These are phyloP conservation scores for Amblyraja radiata DNA, from an alignment of 2,797 vertebrate genomes.

Conservation along the genomic window DNA sequence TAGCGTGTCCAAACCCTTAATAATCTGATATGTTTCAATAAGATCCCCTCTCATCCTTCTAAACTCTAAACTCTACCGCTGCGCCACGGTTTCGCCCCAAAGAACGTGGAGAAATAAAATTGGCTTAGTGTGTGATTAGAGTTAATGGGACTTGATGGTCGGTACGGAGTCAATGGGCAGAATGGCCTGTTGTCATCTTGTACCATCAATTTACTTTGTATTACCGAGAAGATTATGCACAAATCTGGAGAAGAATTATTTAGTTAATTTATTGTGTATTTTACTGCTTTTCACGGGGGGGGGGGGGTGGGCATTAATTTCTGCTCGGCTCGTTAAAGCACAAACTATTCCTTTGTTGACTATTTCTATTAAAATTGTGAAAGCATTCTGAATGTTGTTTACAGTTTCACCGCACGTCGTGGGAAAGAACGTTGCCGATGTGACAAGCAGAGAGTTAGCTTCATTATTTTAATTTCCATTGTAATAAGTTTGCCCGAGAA, in stretches of 20 bases:
- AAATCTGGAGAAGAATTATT: background rate
- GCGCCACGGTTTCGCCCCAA: too few relatives aligned
- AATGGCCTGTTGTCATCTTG: too few relatives aligned
- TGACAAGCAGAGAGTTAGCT: background rate
- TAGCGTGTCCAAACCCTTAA: too few relatives aligned
- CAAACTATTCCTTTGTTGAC: background rate
- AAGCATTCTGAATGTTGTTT: background rate
- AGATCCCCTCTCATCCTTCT: too few relatives aligned
- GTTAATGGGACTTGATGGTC: too few relatives aligned
- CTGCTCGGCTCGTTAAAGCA: background rate
- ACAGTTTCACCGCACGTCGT: background rate
- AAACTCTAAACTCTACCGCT: too few relatives aligned
- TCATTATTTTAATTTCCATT: background rate
- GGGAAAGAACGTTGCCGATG: background rate
- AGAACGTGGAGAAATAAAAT: too few relatives aligned
- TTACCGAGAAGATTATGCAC: background rate
- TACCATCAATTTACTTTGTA: too few relatives aligned
- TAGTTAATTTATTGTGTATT: background rate
- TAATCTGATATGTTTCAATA: too few relatives aligned
- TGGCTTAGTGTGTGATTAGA: too few relatives aligned
- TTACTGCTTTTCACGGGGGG: background rate
- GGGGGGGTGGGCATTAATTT: background rate
- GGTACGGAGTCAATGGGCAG: too few relatives aligned
- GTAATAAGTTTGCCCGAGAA: background rate
- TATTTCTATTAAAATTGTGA: background rate